phyloP scores from a whole-genome alignment of 2,113 vertebrate genomes.

The Chloebia gouldiae region DNA sequence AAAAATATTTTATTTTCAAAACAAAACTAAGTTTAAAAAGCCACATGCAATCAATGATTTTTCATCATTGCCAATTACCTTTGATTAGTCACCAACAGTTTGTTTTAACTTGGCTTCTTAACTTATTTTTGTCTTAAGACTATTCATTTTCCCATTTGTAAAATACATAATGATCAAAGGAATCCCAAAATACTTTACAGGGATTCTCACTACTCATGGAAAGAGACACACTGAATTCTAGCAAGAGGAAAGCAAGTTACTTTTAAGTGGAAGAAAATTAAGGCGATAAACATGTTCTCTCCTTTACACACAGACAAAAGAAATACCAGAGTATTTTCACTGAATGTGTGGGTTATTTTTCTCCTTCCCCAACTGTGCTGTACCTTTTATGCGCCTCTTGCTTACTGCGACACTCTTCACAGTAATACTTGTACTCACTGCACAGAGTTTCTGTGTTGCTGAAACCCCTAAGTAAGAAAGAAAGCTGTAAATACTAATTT shows the following conservation, averaged over 20 bases:
- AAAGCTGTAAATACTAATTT: neutral
- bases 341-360: neutral
- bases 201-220: neutral
- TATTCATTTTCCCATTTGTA: neutral
- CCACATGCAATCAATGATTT: neutral
- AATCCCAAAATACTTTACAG: neutral
- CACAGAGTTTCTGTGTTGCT: conserved; percentile 86
- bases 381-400: conserved; percentile 87
- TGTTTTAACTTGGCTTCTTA: neutral
- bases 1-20: neutral
- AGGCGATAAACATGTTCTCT: neutral
- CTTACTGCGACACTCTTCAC: conserved; percentile 86
- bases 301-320: neutral
- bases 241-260: neutral
- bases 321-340: neutral
- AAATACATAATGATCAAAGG: neutral
- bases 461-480: conserved; percentile 73
- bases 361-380: neutral
- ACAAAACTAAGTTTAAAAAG: neutral
- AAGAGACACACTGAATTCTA: neutral
- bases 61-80: neutral
- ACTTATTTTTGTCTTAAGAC: neutral
- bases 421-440: conserved; percentile 87
- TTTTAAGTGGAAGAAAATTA: neutral
- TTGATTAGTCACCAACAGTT: neutral